A percentile compares a stretch with the other conserved stretches of the same genome.
These are phyloP conservation scores for Salvator merianae DNA, from an alignment of 2,113 vertebrate genomes.

Conservation along the genomic window DNA sequence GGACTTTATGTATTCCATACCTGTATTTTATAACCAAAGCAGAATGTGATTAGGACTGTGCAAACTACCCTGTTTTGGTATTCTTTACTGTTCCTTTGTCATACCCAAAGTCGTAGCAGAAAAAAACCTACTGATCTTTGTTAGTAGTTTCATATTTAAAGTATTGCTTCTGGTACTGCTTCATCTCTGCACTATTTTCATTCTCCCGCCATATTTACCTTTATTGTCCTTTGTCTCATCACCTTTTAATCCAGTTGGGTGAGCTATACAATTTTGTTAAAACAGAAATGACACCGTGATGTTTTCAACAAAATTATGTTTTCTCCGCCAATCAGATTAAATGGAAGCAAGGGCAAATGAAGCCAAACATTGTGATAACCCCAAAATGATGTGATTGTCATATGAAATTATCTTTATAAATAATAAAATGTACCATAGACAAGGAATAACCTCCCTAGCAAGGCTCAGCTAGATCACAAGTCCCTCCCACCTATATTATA, in stretches of 20 bases:
- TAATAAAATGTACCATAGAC: background rate
- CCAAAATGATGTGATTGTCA: background rate
- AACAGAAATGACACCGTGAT: background rate
- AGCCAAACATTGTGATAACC: background rate
- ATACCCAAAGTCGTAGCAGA: background rate
- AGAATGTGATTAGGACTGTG: background rate
- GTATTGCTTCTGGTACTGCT: background rate
- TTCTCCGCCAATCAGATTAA: background rate
- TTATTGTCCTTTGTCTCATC: background rate
- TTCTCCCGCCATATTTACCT: background rate
- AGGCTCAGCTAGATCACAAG: background rate
- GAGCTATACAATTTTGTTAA: background rate
- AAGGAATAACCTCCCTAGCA: too few species aligned
- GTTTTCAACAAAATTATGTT: background rate
- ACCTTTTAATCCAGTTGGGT: background rate
- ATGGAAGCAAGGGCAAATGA: background rate
- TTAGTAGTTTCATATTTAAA: background rate
- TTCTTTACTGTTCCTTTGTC: background rate
- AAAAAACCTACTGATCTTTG: background rate
- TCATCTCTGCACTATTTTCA: background rate
- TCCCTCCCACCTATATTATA: too few species aligned
- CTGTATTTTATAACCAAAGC: background rate
- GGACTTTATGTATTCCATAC: background rate
- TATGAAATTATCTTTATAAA: background rate
- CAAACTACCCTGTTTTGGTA: background rate